Base-by-base conservation (phyloP, 2,888 invertebrate species). In the Melanargia galathea region DNA sequence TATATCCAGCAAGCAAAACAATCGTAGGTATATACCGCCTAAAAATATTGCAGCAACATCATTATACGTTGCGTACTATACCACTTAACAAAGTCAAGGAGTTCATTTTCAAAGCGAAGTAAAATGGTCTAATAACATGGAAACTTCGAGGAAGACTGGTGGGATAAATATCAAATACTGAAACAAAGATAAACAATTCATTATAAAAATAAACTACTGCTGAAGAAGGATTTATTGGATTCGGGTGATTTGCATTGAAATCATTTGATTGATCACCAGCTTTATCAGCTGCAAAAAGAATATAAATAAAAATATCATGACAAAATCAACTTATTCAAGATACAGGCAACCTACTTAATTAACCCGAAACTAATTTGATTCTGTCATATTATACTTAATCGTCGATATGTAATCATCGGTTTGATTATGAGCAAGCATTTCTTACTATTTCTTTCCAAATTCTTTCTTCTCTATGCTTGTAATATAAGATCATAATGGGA, bases 91-190 rank as follows among this genome's bases (percentile, higher is more conserved):
- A 48, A n/a, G 55, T 43, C 4, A 64, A 48, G 1, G 49, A 35
- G 13, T 65, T 52, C 11, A 26, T 43, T 59, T 38, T 67, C 2
- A 69, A 30, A 30, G 43, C 57, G 59, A 67, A 71, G 46, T 64
- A 64, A 67, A 71, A 68, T 22, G 68, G 68, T 33, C 59, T 73
- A 52, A 73, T 71, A 5, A 66, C 26, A n/a, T 62, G 33, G 55
- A 79, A 77, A 13, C 46, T 57, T 51, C 60, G 67, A 46, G 55
- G 0, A 10, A 65, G 59, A 55, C 71, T 70, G 33, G 62, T 64
- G 11, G 56, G 55, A 18, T 59, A 54, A 40, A 68, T 35, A 24
- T 8, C 20, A 46, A 72, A 64, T 7, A 6, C 71, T 71, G 67
- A 62, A 70, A 71, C 60, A 46, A 66, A n/a, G 8, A 55, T 26